Conservation (phyloP, 2,113 vertebrate species). For the Ptyas mucosa region DNA sequence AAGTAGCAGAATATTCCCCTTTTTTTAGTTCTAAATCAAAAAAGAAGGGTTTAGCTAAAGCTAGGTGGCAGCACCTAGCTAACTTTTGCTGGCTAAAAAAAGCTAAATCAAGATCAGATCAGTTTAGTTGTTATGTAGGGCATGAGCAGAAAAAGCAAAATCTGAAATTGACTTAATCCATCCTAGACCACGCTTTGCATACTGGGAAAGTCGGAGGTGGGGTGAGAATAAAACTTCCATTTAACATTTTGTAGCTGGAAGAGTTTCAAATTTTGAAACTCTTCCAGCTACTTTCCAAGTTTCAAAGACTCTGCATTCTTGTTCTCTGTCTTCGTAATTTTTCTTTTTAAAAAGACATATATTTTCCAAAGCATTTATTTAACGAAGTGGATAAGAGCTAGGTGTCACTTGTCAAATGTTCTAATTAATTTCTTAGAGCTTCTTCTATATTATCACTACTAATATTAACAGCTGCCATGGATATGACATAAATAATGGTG, state of each 20-base stretch:
- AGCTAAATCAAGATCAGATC: not conserved
- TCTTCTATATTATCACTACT: not conserved
- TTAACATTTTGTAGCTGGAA: not conserved
- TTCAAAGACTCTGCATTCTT: slow-evolving; percentile 1
- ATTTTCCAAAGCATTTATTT: not conserved
- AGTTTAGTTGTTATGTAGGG: not conserved
- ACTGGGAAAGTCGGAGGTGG: not conserved
- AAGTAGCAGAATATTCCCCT: not conserved
- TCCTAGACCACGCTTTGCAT: fast-evolving
- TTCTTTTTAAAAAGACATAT: not conserved
- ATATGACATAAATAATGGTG: not conserved
- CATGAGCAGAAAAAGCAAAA: not conserved
- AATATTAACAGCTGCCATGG: not conserved
- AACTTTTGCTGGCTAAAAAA: not conserved
- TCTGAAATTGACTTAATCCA: not conserved
- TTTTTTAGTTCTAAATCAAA: not conserved
- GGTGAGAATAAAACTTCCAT: not conserved
- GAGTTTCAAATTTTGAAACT: not conserved
- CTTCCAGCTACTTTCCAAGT: not conserved
- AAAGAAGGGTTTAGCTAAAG: not conserved
- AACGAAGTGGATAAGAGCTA: not conserved
- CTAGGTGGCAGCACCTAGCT: not conserved
- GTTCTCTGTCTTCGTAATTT: not conserved
- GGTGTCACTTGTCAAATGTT: not conserved
- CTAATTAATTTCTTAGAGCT: slow-evolving; percentile 14